Evolutionary conservation across 1,140 invertebrate species (phyloP).

Genomic region (Mercenaria mercenaria): DNA sequence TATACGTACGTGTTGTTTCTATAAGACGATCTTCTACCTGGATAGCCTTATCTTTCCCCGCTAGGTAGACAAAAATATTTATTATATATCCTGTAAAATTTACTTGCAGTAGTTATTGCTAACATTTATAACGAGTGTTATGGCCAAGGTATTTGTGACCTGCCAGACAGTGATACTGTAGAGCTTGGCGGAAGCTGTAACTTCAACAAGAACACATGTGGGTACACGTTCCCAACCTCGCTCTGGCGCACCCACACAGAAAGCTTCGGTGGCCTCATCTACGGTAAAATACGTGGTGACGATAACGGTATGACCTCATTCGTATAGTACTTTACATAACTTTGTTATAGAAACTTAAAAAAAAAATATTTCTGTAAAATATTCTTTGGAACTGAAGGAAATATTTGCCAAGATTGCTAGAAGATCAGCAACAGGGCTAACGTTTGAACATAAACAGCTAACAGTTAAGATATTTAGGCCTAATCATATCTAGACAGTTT

Average conservation of each 20-base stretch:
- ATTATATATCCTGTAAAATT: too few relatives aligned
- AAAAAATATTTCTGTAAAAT: too few relatives aligned
- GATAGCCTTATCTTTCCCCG: too few relatives aligned
- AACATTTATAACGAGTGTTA: not conserved
- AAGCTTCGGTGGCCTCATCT: constrained; percentile 37
- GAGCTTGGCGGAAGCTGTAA: not conserved
- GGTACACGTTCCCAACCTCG: not conserved
- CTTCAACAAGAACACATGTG: constrained; percentile 42
- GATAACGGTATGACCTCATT: not conserved
- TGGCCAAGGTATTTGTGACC: not conserved
- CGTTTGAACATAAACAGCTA: too few relatives aligned
- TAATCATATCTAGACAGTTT: too few relatives aligned
- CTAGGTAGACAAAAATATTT: too few relatives aligned
- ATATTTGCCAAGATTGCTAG: too few relatives aligned
- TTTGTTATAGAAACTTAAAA: not conserved
- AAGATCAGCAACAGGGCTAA: too few relatives aligned
- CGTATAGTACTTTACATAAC: too few relatives aligned
- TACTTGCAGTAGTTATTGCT: not conserved
- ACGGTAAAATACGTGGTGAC: constrained; percentile 28
- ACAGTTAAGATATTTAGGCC: too few relatives aligned
- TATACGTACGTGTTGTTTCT: too few relatives aligned
- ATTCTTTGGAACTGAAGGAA: not conserved
- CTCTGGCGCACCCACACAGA: constrained; percentile 32
- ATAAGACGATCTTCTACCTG: too few relatives aligned
- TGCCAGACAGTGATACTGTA: not conserved